phyloP scores from a whole-genome alignment of 1,140 invertebrate species.

The Aleiodes sp. region DNA sequence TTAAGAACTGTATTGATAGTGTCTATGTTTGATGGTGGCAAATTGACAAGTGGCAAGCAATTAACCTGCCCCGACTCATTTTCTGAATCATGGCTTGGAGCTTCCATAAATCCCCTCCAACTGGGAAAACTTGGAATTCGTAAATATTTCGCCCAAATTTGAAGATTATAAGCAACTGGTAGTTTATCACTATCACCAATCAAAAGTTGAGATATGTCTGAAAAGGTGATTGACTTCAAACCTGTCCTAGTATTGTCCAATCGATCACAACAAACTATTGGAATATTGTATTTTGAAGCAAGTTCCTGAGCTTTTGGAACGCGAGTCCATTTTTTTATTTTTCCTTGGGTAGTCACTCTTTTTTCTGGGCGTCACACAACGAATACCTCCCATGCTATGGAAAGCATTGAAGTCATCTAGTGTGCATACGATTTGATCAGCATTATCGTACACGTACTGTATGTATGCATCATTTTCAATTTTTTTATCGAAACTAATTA shows the following conservation, averaged over 20 bases:
- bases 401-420: constrained; percentile 53
- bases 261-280: not conserved
- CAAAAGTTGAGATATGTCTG: not conserved
- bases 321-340: constrained; percentile 4
- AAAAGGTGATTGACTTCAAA: not conserved
- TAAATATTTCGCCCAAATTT: constrained; percentile 35
- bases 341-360: constrained; percentile 9
- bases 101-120: constrained; percentile 43
- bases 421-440: constrained; percentile 54
- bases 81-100: not conserved
- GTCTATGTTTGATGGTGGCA: not conserved
- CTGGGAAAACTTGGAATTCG: constrained; percentile 25
- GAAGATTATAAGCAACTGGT: not conserved
- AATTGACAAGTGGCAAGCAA: constrained; percentile 14
- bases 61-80: not conserved
- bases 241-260: not conserved
- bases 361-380: constrained; percentile 32
- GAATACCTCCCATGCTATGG: constrained; percentile 51
- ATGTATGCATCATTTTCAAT: constrained; percentile 41
- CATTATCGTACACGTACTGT: constrained; percentile 56
- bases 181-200: not conserved
- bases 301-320: constrained; percentile 1
- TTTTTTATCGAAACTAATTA: constrained; percentile 42
- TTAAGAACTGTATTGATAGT: not conserved
- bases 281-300: not conserved